These are phyloP conservation scores for Choreutis nemorana DNA, from an alignment of 2,888 invertebrate species.

Conservation along the genomic window DNA sequence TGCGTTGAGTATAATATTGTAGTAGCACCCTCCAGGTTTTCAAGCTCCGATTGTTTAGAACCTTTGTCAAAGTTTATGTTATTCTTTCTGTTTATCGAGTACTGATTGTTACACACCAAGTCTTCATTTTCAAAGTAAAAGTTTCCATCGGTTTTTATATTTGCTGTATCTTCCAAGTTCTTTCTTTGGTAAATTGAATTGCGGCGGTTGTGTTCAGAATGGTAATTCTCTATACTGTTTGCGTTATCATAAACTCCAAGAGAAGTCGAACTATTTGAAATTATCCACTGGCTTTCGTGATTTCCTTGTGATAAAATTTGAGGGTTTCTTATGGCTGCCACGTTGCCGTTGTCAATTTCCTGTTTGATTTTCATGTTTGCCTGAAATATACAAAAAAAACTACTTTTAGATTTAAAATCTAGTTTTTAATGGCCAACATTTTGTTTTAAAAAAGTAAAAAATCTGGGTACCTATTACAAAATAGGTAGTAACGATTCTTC, in stretches of 20 bases:
- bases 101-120: slow-evolving; percentile 44
- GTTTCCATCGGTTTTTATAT: too few relatives aligned
- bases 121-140: too few relatives aligned
- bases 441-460: too few relatives aligned
- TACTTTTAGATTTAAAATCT: too few relatives aligned
- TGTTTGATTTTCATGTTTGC: slow-evolving; percentile 47
- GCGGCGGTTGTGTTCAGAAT: too few relatives aligned
- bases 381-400: slow-evolving; percentile 31
- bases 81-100: slow-evolving; percentile 34
- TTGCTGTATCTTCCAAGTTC: too few relatives aligned
- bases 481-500: too few relatives aligned
- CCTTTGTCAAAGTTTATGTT: slow-evolving; percentile 19
- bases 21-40: slow-evolving; percentile 17
- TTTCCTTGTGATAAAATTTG: slow-evolving; percentile 22
- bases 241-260: slow-evolving; percentile 19
- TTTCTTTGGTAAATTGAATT: slow-evolving; percentile 25
- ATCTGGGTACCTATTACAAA: too few relatives aligned
- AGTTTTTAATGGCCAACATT: too few relatives aligned
- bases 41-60: slow-evolving; percentile 17
- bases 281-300: slow-evolving; percentile 24
- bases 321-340: too few relatives aligned
- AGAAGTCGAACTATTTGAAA: slow-evolving; percentile 18
- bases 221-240: slow-evolving; percentile 18
- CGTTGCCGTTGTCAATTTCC: slow-evolving; percentile 41
- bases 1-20: slow-evolving; percentile 3